Conservation (phyloP, 2,797 vertebrate species). For the Danio choprae region DNA sequence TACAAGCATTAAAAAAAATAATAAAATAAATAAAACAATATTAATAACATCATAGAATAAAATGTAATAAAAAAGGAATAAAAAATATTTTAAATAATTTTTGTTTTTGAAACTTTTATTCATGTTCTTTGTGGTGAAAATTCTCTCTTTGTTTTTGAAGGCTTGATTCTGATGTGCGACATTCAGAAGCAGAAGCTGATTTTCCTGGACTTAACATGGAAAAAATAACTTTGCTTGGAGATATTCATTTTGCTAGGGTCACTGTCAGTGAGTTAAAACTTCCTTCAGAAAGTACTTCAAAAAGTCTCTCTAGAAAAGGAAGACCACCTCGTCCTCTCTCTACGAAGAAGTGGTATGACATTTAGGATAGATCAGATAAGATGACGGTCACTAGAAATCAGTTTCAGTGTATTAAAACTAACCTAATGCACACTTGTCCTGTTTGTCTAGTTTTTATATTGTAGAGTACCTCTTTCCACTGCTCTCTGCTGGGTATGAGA, state of each 20-base stretch:
- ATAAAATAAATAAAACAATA: no score
- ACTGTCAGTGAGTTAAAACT: slow-evolving; percentile 81
- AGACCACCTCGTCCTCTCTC: slow-evolving; percentile 79
- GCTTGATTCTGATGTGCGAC: slow-evolving; percentile 35
- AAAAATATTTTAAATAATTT: not conserved
- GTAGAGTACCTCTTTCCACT: slow-evolving; percentile 89
- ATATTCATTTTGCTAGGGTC: slow-evolving; percentile 80
- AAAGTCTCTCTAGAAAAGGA: slow-evolving; percentile 71
- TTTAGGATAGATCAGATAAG: not conserved
- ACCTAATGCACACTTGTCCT: not conserved
- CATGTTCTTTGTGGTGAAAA: slow-evolving; percentile 2
- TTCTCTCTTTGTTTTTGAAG: slow-evolving; percentile 57
- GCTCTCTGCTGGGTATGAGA: slow-evolving; percentile 71
- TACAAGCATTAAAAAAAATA: no score
- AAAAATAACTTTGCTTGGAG: slow-evolving; percentile 79
- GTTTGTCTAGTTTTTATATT: slow-evolving; percentile 86
- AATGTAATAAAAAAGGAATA: not conserved
- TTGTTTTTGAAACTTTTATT: no score
- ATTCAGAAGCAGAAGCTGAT: slow-evolving; percentile 35
- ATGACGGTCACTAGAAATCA: not conserved
- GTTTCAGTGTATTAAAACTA: not conserved
- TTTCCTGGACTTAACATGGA: slow-evolving; percentile 72
- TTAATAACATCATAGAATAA: no score
- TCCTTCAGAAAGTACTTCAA: slow-evolving; percentile 66
- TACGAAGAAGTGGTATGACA: slow-evolving; percentile 81